Evolutionary conservation across 2,797 vertebrate species (phyloP), one percentile per base, ranked within the genome.

Genomic region (Ctenopoma multispine): DNA sequence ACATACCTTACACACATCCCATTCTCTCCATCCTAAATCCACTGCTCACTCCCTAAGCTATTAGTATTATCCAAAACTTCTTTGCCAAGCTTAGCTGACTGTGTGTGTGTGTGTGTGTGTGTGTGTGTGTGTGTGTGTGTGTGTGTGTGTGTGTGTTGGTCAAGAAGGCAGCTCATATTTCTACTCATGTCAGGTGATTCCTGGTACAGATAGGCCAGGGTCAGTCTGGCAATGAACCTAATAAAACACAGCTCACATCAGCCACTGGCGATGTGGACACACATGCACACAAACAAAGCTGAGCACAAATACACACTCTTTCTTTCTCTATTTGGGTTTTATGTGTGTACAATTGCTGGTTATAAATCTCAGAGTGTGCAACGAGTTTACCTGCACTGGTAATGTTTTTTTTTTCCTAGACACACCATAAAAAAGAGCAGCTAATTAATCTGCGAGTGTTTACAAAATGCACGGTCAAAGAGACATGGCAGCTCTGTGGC

Each of bases 171-270:
- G 77, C 74, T 86, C 74, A 84, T 85, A 82, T 82, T 82, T 81
- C 71, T 65, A 40, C 71, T 83, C 68, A 64, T 77, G 77, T 87
- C 80, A 84, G 68, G 69, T 81, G 75, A 73, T 81, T 80, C 68
- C 71, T 77, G 63, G 68, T 69, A 44, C 64, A 66, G 77, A 84
- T 80, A 75, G 61, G 51, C 59, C 77, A 83, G 83, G 85, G 86
- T 87, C 83, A 85, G 56, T 46, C 50, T 80, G 49, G 50, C 72
- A 81, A 71, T 90, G 77, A 83, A 86, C 70, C 76, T 80, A 81
- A 89, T 88, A 85, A 90, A 81, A 74, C 44, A 62, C 40, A 69
- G n/a, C 63, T 72, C 75, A 63, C 56, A 63, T 70, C 50, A 75
- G 68, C 73, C 66, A 46, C 5, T 63, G 69, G 55, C 23, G 5